Base-by-base conservation (phyloP, 2,888 invertebrate genomes). In the Latrodectus hesperus region DNA sequence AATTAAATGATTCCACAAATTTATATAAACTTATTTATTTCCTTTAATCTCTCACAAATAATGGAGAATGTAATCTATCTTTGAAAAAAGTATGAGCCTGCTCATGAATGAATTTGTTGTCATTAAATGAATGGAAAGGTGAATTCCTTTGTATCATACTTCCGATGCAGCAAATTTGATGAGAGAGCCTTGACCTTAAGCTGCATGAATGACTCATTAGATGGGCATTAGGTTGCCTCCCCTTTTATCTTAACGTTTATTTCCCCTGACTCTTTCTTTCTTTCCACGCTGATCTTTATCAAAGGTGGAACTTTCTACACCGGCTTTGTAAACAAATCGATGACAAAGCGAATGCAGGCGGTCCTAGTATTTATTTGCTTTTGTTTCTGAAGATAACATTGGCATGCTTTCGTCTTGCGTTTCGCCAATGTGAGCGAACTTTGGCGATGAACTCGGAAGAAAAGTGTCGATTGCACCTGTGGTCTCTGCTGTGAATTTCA, bases 301-400 rank as follows among this genome's bases (percentile, higher is more conserved):
- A 11, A 14, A 17, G 51, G 26, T 67, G 74, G 73, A 22, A 74
- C 64, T 52, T 76, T 76, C 76, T 71, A 49, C 67, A n/a, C 65
- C 52, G 77, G 72, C 78, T 78, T 65, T 84, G 84, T 78, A 84
- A 84, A 84, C 84, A 72, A 84, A 84, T 84, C 84, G 84, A 84
- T 84, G 84, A 71, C 84, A 78, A 78, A 78, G 72, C 77, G 64
- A 84, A 84, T 67, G 75, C 68, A 11, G 75, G 53, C 77, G 64
- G 65, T 49, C 52, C 14, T 9, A 78, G 71, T 38, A 38, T 71
- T 83, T 83, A 76, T 83, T 83, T 83, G 84, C 84, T 78, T 84
- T 84, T 84, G 77, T 77, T 84, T 78, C 71, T 17, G 71, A 52
- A 22, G 11, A 22, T 64, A 77, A 84, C 78, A 84, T 73, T 60